phyloP scores from a whole-genome alignment of 2,797 vertebrate genomes.

The Rhabdophis nuchalis region DNA sequence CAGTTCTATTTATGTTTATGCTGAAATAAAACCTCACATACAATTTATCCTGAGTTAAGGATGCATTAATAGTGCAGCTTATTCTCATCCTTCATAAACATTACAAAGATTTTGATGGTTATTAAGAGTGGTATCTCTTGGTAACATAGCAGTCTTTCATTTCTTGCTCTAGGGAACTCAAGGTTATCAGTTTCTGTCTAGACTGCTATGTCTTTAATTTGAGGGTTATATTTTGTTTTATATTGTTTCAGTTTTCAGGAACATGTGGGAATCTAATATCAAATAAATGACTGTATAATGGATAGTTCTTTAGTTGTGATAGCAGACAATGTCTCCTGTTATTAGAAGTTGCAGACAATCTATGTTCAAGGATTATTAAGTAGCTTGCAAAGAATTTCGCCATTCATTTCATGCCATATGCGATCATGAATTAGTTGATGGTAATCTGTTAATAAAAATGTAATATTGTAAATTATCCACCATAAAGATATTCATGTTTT shows the following conservation, averaged over 20 bases:
- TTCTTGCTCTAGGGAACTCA: slow-evolving; percentile 21
- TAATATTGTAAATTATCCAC: slow-evolving; percentile 37
- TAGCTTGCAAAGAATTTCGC: slow-evolving; percentile 31
- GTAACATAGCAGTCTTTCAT: slow-evolving; percentile 31
- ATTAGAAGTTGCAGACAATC: slow-evolving; percentile 46
- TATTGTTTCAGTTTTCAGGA: slow-evolving; percentile 53
- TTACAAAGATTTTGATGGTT: slow-evolving; percentile 22
- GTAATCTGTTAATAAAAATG: slow-evolving; percentile 54
- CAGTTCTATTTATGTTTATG: background rate
- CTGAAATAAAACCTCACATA: background rate
- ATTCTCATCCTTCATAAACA: slow-evolving; percentile 1
- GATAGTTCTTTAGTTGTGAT: slow-evolving; percentile 28
- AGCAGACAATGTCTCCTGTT: slow-evolving; percentile 41
- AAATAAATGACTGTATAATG: slow-evolving; percentile 42
- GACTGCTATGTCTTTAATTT: slow-evolving; percentile 43
- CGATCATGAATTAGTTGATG: slow-evolving; percentile 56
- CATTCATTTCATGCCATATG: slow-evolving; percentile 39
- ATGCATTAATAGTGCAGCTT: background rate
- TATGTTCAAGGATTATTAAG: slow-evolving; percentile 49
- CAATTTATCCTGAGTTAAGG: background rate
- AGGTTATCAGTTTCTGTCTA: slow-evolving; percentile 46
- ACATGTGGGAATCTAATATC: slow-evolving; percentile 46
- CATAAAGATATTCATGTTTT: slow-evolving; percentile 20
- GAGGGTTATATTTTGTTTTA: slow-evolving; percentile 48
- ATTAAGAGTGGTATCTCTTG: background rate